phyloP scores from a whole-genome alignment of 2,113 vertebrate genomes.

The Raphicerus campestris region DNA sequence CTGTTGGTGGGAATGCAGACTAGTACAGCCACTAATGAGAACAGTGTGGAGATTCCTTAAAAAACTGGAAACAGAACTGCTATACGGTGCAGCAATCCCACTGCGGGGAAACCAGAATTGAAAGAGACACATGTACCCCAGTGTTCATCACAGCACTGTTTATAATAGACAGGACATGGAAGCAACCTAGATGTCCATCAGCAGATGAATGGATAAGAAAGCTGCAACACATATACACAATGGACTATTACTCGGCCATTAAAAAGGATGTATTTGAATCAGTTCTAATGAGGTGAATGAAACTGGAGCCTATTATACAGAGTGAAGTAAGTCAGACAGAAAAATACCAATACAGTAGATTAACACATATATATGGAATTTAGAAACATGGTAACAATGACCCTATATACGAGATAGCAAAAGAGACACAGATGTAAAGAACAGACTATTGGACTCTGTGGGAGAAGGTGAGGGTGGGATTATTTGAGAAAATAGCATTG shows the following conservation, averaged over 20 bases:
- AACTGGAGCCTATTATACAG: not conserved
- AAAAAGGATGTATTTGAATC: not conserved
- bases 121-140: not conserved
- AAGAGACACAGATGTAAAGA: not conserved
- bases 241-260: not conserved
- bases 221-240: not conserved
- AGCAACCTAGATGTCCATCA: not conserved
- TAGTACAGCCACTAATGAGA: not conserved
- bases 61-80: not conserved
- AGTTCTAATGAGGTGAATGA: not conserved
- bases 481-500: not conserved
- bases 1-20: not conserved
- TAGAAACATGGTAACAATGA: not conserved
- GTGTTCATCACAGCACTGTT: not conserved
- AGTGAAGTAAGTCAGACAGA: not conserved
- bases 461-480: not conserved
- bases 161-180: not conserved
- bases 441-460: not conserved
- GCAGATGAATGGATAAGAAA: not conserved
- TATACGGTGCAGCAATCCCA: not conserved
- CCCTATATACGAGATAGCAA: not conserved
- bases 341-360: not conserved
- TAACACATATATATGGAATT: not conserved
- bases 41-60: not conserved
- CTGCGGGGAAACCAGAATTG: not conserved